These are phyloP conservation scores for Biston stratarius DNA, from an alignment of 2,888 invertebrate genomes.

Conservation along the genomic window DNA sequence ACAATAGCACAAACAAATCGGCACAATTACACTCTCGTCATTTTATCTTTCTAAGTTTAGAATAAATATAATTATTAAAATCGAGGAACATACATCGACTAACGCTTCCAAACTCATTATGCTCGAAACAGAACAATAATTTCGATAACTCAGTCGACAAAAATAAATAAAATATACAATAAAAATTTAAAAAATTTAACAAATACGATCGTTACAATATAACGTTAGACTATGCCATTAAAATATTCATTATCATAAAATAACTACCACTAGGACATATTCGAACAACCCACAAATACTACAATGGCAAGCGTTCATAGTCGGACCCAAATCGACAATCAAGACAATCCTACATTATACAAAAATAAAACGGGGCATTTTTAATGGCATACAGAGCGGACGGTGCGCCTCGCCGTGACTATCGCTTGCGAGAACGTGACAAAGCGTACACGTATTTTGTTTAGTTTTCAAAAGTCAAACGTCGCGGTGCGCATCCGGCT, in stretches of 20 bases:
- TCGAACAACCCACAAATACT: slow-evolving; percentile 43
- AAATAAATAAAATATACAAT: slow-evolving; percentile 42
- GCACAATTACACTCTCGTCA: slow-evolving; percentile 46
- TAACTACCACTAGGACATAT: slow-evolving; percentile 42
- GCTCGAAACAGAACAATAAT: slow-evolving; percentile 42
- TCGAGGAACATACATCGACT: slow-evolving; percentile 45
- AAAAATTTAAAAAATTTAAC: slow-evolving; percentile 47
- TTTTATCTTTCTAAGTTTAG: slow-evolving; percentile 15
- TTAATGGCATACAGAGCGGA: slow-evolving; percentile 52
- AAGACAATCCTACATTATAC: slow-evolving; percentile 28
- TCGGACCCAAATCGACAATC: slow-evolving; percentile 37
- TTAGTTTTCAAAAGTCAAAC: neutral
- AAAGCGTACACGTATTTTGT: neutral
- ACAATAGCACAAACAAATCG: slow-evolving; percentile 55
- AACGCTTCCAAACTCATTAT: slow-evolving; percentile 31
- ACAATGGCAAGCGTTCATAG: slow-evolving; percentile 44
- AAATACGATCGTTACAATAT: slow-evolving; percentile 40
- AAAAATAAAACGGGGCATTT: slow-evolving; percentile 43
- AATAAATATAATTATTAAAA: slow-evolving; percentile 28
- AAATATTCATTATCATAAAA: slow-evolving; percentile 47
- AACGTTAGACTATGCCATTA: slow-evolving; percentile 50
- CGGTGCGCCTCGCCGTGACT: neutral
- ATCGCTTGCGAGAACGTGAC: neutral
- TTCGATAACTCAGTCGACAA: slow-evolving; percentile 54
- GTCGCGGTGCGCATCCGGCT: neutral